A percentile compares a stretch with the other conserved stretches of the same genome.
Conservation (phyloP, 2,113 vertebrate genomes). For the Notarius quadriscutis region DNA sequence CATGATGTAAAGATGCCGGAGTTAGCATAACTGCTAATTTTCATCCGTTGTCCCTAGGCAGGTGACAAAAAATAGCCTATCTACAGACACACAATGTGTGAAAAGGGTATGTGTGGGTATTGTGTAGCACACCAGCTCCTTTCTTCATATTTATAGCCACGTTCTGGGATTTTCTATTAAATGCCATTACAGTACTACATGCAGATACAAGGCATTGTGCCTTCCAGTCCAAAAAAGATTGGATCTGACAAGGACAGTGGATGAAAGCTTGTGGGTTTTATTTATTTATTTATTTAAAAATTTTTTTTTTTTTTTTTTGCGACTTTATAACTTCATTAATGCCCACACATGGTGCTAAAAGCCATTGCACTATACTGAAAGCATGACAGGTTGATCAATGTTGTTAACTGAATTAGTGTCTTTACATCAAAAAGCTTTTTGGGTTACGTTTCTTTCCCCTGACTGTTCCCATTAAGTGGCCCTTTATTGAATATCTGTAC, state of each 20-base stretch:
- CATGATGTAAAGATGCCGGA: no score
- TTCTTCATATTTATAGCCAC: neutral
- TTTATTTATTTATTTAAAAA: neutral
- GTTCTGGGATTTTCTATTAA: neutral
- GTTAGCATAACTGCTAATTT: no score
- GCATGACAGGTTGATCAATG: conserved; percentile 96
- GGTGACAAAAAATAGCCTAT: no score
- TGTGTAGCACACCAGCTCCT: neutral
- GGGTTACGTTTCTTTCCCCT: conserved; percentile 74
- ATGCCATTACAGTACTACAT: conserved; percentile 21
- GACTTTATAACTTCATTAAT: conserved; percentile 84
- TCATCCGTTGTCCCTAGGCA: no score
- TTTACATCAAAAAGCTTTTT: conserved; percentile 98
- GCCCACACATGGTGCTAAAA: conserved; percentile 89
- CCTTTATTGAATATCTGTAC: conserved; percentile 91
- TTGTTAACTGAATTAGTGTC: conserved; percentile 94
- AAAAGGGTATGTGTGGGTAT: neutral
- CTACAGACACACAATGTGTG: neutral
- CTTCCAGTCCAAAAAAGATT: conserved; percentile 17
- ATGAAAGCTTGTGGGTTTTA: conserved; percentile 38
- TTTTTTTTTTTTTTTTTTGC: conserved; percentile 45
- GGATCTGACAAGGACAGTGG: conserved; percentile 48
- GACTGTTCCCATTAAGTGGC: conserved; percentile 81
- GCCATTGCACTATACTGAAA: conserved; percentile 91
- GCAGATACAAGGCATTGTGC: conserved; percentile 30